Conservation (phyloP, 2,888 invertebrate species). For the Stenolophus ochropezus region DNA sequence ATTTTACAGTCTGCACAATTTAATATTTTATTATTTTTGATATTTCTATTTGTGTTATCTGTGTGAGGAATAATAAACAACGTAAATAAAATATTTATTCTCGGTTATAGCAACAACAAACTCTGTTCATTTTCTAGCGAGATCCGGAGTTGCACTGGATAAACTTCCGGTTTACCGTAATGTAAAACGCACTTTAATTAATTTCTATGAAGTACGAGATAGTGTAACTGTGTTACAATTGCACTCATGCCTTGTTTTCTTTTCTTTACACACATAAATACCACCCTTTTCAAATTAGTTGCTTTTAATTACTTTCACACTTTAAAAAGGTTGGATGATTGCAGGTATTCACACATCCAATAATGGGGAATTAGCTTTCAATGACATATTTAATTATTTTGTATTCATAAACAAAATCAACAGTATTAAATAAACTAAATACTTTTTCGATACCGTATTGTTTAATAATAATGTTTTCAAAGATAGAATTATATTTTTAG, state of each 20-base stretch:
- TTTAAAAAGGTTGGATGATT: too few species aligned
- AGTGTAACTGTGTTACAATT: constrained; percentile 11
- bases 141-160: not conserved
- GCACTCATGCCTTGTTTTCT: not conserved
- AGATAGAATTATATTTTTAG: too few species aligned
- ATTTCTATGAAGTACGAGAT: constrained; percentile 11
- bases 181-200: constrained; percentile 37
- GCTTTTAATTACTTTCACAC: not conserved
- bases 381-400: too few species aligned
- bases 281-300: not conserved
- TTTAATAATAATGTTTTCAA: too few species aligned
- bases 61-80: not conserved
- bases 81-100: not conserved
- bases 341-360: too few species aligned
- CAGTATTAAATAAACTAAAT: too few species aligned
- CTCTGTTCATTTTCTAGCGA: not conserved
- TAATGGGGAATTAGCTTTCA: too few species aligned
- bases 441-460: too few species aligned
- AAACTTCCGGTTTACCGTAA: constrained; percentile 21
- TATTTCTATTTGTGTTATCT: not conserved
- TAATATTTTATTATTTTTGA: not conserved
- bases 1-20: not conserved
- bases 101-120: not conserved
- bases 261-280: not conserved
- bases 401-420: too few species aligned